phyloP scores from a whole-genome alignment of 2,888 invertebrate genomes.

The Myopa tessellatipennis region DNA sequence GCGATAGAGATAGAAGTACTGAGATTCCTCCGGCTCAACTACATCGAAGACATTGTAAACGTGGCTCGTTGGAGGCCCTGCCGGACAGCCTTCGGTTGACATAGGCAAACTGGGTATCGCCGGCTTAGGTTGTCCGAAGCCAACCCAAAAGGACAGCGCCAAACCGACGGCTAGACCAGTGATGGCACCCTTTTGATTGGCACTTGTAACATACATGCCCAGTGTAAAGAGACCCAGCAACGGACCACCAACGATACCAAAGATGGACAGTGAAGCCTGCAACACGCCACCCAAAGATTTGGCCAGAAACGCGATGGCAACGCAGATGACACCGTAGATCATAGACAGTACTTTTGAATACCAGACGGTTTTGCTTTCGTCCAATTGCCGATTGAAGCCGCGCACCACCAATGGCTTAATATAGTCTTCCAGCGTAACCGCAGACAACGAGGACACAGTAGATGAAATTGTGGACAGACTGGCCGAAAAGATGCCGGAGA shows the following conservation, averaged over 20 bases:
- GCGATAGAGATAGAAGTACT: constrained; percentile 63
- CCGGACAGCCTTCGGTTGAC: constrained; percentile 72
- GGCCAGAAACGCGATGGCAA: constrained; percentile 85
- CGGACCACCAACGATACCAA: constrained; percentile 89
- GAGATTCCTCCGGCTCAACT: constrained; percentile 33
- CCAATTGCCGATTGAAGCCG: constrained; percentile 63
- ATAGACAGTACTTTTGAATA: constrained; percentile 78
- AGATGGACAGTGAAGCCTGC: constrained; percentile 87
- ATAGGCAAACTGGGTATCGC: constrained; percentile 71
- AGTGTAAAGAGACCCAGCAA: constrained; percentile 86
- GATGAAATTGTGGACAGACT: constrained; percentile 93
- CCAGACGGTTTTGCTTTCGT: constrained; percentile 69
- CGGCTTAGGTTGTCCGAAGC: constrained; percentile 84
- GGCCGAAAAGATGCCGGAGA: constrained; percentile 92
- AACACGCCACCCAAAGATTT: constrained; percentile 86
- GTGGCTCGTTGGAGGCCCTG: constrained; percentile 16
- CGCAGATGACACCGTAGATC: constrained; percentile 78
- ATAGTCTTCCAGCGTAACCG: constrained; percentile 90
- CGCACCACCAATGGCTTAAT: constrained; percentile 71
- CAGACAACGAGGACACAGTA: constrained; percentile 89
- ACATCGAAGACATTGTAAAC: constrained; percentile 19
- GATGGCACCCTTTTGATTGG: constrained; percentile 80
- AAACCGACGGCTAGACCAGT: constrained; percentile 76
- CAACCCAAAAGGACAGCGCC: constrained; percentile 81
- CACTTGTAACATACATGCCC: constrained; percentile 83